Percentiles rank a stretch among this genome's conserved stretches.
Evolutionary conservation across 2,888 invertebrate species (phyloP).

Genomic region (Cerceris rybyensis): DNA sequence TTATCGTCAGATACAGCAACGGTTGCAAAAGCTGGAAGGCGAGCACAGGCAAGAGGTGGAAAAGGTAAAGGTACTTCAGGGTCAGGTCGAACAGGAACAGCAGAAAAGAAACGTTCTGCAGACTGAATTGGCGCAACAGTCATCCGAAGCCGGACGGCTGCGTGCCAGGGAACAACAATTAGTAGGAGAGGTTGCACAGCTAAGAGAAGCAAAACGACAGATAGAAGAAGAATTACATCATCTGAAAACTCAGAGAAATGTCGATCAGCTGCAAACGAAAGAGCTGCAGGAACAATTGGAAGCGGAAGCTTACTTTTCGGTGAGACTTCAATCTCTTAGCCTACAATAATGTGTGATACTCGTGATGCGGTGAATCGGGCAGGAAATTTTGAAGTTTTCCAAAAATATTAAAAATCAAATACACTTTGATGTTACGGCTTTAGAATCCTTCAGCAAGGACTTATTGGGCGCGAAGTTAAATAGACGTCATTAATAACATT

Average conservation of each 20-base stretch:
- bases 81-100: conserved; percentile 95
- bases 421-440: no score
- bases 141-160: conserved; percentile 88
- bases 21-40: conserved; percentile 94
- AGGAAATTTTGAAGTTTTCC: no score
- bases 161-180: conserved; percentile 89
- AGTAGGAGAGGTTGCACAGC: conserved; percentile 86
- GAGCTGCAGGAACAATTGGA: conserved; percentile 97
- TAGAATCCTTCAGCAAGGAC: no score
- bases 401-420: no score
- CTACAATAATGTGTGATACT: not conserved
- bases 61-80: conserved; percentile 90
- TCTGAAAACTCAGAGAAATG: conserved; percentile 87
- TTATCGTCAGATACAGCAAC: conserved; percentile 95
- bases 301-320: conserved; percentile 97
- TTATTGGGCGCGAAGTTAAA: no score
- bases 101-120: conserved; percentile 92
- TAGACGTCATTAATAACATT: no score
- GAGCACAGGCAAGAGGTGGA: conserved; percentile 94
- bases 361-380: not conserved
- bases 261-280: conserved; percentile 90
- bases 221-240: conserved; percentile 90
- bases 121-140: conserved; percentile 89
- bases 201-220: conserved; percentile 87
- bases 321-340: conserved; percentile 72